Evolutionary conservation across 2,888 invertebrate genomes (phyloP), one percentile per base, ranked within the genome.

Genomic region (Schrankia costaestrigalis): DNA sequence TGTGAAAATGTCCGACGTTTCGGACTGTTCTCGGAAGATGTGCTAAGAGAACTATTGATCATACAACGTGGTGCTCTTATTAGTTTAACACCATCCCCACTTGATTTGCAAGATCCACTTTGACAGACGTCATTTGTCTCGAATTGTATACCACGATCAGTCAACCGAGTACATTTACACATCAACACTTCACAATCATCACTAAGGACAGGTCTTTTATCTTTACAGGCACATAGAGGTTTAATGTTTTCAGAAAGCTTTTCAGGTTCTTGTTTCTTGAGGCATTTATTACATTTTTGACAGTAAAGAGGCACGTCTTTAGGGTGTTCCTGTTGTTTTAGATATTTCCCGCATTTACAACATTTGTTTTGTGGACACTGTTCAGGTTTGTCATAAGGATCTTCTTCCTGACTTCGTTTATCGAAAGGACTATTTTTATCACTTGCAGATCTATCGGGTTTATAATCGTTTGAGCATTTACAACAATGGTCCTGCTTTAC

Each of bases 171-270:
- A 45, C 83, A 82, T 63, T 78, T 82, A 37, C 77, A 80, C 26
- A 81, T 63, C 21, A 77, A 45, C 39, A 75, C 66, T 26, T 80
- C 75, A 23, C 69, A 68, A 3, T 59, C 44, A 18, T 70, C 64
- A 24, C 59, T 50, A 12, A 54, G 40, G 1, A 48, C 34, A 25
- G 32, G 31, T 26, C 75, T n/a, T n/a, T n/a, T 65, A 11, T 71
- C 55, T 28, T 65, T 57, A 45, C 84, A 83, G 23, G 80, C 47
- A 50, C 86, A 85, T 3, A 79, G 67, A 56, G 78, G 78, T 41
- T 77, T 74, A 9, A 77, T 61, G 31, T 80, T 73, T 0, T 63
- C 68, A 2, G 56, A 54, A n/a, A 37, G 28, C 28, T 57, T 54
- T 35, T 67, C 65, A 2, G 61, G 45, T 14, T 53, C 38, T 12